A percentile compares a stretch with the other conserved stretches of the same genome.
These are phyloP conservation scores for Lota lota DNA, from an alignment of 2,113 vertebrate species.

Conservation along the genomic window DNA sequence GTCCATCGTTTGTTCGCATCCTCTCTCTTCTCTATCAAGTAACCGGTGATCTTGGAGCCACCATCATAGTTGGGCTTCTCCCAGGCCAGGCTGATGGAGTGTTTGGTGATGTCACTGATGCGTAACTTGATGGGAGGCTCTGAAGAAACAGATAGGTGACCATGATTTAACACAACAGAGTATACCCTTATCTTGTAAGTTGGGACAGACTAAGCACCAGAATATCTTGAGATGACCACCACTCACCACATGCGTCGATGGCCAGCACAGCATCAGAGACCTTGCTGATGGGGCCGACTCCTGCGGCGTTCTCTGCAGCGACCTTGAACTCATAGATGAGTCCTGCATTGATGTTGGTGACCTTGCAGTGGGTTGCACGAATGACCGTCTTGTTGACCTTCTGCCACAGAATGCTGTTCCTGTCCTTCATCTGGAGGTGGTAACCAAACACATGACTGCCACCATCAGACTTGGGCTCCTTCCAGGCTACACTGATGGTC, in stretches of 20 bases:
- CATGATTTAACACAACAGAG: background rate
- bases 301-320: slow-evolving; percentile 93
- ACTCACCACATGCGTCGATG: slow-evolving; percentile 96
- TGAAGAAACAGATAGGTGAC: slow-evolving; percentile 60
- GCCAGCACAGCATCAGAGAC: slow-evolving; percentile 91
- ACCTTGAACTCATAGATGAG: slow-evolving; percentile 98
- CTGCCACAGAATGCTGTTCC: slow-evolving; percentile 96
- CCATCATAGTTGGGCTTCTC: slow-evolving; percentile 91
- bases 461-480: slow-evolving; percentile 91
- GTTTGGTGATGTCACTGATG: slow-evolving; percentile 92
- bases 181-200: too few species aligned
- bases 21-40: slow-evolving; percentile 88
- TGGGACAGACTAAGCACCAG: too few species aligned
- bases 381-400: slow-evolving; percentile 90
- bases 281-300: slow-evolving; percentile 87
- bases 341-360: slow-evolving; percentile 83
- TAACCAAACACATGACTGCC: slow-evolving; percentile 89
- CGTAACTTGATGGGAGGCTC: slow-evolving; percentile 87
- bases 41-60: slow-evolving; percentile 92
- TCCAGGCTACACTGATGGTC: slow-evolving; percentile 87
- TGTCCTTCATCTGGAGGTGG: slow-evolving; percentile 97
- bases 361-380: slow-evolving; percentile 93
- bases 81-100: slow-evolving; percentile 85
- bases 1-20: slow-evolving; percentile 83
- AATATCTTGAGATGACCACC: slow-evolving; percentile 1